Base-by-base conservation (phyloP, 2,888 invertebrate species). In the Chrysolina oricalcia region DNA sequence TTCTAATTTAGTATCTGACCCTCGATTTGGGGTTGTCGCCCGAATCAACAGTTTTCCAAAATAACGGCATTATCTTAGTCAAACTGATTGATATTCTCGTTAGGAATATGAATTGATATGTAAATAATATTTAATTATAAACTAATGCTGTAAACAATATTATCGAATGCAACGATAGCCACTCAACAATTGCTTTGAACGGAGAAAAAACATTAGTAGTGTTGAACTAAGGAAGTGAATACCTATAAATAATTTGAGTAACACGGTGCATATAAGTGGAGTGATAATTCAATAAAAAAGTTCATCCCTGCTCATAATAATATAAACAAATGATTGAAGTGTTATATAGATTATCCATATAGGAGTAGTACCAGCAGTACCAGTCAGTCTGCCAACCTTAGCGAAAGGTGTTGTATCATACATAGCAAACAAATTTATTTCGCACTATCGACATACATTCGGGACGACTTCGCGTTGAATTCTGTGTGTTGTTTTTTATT, bases 251-350 rank as follows among this genome's bases (percentile, higher is more conserved):
- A 64, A 53, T 40, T 15, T 40, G 8, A 67, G 50, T 41, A 19
- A 56, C 35, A 19, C 19, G 40, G 48, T 40, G 0, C 11, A 35
- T 27, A 40, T 27, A 11, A 65, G 50, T 64, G 21, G 21, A 69
- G 64, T 56, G 69, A 53, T 69, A 67, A 73, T 73, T 73, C 64
- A 15, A 35, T 43, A 23, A 68, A 50, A 50, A 50, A 68, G 50
- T 76, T 70, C 70, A 75, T 74, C 74, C 71, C 78, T 77, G 66
- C 35, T 68, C 41, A 68, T 56, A 64, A 50, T 63, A 71, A 70
- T 74, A 76, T 77, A 79, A 79, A 79, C 77, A 79, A 79, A 79
- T 74, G 72, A 56, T 74, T 70, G 67, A 70, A 75, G 74, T 74
- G 63, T 72, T 76, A 77, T 77, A 77, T 70, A 77, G 77, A 75